phyloP scores from a whole-genome alignment of 1,140 invertebrate species.

The Drosophila arizonae region DNA sequence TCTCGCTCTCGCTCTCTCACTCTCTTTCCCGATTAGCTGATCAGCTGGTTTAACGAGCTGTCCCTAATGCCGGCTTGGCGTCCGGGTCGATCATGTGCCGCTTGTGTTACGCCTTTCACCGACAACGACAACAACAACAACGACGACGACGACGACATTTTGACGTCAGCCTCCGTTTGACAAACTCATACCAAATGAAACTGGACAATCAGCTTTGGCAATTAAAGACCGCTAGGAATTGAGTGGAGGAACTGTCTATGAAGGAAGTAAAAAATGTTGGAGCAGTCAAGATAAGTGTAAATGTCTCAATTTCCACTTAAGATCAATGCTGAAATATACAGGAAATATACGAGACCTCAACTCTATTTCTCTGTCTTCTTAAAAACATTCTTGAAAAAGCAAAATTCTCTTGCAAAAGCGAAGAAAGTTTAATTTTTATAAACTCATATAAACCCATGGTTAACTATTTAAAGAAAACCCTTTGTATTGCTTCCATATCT shows the following conservation, averaged over 20 bases:
- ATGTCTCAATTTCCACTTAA: too few relatives aligned
- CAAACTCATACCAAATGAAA: constrained; percentile 23
- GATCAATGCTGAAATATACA: background rate
- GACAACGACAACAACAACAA: constrained; percentile 1
- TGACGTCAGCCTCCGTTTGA: constrained; percentile 30
- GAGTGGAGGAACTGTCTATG: background rate
- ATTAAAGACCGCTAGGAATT: constrained; percentile 1
- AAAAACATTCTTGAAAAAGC: too few relatives aligned
- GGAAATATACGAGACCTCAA: background rate
- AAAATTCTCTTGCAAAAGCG: too few relatives aligned
- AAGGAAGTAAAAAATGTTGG: background rate
- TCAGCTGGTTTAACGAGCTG: constrained; percentile 9
- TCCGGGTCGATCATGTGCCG: constrained; percentile 20
- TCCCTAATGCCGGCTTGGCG: background rate
- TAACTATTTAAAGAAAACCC: too few relatives aligned
- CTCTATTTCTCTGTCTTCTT: too few relatives aligned
- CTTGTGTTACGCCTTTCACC: constrained; percentile 33
- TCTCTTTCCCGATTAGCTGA: background rate
- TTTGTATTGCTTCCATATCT: too few relatives aligned
- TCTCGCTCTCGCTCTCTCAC: background rate
- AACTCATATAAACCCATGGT: background rate
- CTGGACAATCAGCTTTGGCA: constrained; percentile 20
- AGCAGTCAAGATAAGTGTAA: too few relatives aligned
- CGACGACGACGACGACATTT: background rate
- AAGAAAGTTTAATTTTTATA: background rate